phyloP scores from a whole-genome alignment of 2,113 vertebrate genomes.

The Elaphurus davidianus region DNA sequence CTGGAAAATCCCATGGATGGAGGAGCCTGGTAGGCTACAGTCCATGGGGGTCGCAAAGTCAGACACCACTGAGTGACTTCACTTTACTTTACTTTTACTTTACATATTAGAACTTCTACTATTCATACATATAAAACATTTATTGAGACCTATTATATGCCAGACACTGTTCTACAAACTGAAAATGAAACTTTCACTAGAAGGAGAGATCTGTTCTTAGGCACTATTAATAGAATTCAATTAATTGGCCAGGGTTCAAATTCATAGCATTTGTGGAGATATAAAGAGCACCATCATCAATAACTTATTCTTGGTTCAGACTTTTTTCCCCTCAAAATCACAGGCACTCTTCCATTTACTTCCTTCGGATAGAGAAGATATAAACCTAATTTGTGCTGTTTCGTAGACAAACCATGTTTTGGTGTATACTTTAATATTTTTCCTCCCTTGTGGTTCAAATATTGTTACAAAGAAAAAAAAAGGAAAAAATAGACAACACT shows the following conservation, averaged over 20 bases:
- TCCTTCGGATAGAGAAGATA: not conserved
- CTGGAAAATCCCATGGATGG: not conserved
- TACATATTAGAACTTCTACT: not conserved
- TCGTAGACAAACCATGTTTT: not conserved
- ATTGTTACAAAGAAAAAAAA: not conserved
- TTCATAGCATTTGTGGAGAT: not conserved
- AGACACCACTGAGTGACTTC: not conserved
- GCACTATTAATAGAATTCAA: not conserved
- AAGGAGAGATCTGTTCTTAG: not conserved
- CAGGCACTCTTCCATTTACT: not conserved
- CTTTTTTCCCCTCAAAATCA: not conserved
- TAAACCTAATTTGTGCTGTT: conserved; percentile 5
- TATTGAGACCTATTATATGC: not conserved
- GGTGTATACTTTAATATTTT: not conserved
- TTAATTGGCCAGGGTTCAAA: not conserved
- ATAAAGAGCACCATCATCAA: not conserved
- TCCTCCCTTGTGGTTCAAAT: not conserved
- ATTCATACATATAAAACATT: not conserved
- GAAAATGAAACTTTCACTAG: conserved; percentile 29
- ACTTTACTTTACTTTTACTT: not conserved
- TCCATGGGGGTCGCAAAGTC: not conserved
- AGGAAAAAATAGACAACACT: not conserved
- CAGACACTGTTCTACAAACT: not conserved
- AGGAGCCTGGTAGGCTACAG: not conserved
- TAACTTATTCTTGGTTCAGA: not conserved